phyloP scores from a whole-genome alignment of 2,888 invertebrate genomes.

The Alsophila aescularia region DNA sequence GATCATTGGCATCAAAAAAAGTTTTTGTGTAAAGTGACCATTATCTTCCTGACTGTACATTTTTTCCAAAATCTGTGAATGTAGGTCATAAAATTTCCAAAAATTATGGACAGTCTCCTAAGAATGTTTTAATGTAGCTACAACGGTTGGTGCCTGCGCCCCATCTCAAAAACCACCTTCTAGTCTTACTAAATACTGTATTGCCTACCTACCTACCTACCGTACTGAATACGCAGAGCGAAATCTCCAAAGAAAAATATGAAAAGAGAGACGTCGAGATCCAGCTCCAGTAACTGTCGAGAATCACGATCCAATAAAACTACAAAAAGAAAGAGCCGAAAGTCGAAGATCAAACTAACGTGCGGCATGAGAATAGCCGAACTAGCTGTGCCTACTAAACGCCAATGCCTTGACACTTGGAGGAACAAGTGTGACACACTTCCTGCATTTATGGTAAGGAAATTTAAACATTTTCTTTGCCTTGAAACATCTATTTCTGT shows the following conservation, averaged over 20 bases:
- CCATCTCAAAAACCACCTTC: too few species aligned
- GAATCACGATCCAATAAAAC: background rate
- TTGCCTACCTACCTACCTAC: background rate
- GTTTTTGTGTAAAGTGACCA: too few species aligned
- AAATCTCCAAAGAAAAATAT: constrained; percentile 12
- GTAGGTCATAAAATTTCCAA: too few species aligned
- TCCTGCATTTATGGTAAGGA: constrained; percentile 65
- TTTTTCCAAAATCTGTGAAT: too few species aligned
- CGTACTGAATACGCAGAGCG: constrained; percentile 9
- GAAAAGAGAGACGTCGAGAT: constrained; percentile 14
- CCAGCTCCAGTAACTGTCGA: constrained; percentile 7
- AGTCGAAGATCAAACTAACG: constrained; percentile 24
- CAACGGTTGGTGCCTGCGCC: too few species aligned
- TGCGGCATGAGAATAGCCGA: constrained; percentile 69
- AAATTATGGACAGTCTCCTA: too few species aligned
- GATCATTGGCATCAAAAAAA: too few species aligned
- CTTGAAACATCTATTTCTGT: too few species aligned
- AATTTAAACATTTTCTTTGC: background rate
- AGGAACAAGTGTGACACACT: constrained; percentile 55
- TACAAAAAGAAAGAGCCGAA: background rate
- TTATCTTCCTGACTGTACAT: too few species aligned
- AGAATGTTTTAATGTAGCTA: too few species aligned
- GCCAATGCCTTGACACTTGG: constrained; percentile 73
- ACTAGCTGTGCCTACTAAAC: constrained; percentile 68
- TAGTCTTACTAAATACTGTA: too few species aligned